Evolutionary conservation across 2,797 vertebrate species (phyloP).

Genomic region (Dendrocincla fuliginosa): DNA sequence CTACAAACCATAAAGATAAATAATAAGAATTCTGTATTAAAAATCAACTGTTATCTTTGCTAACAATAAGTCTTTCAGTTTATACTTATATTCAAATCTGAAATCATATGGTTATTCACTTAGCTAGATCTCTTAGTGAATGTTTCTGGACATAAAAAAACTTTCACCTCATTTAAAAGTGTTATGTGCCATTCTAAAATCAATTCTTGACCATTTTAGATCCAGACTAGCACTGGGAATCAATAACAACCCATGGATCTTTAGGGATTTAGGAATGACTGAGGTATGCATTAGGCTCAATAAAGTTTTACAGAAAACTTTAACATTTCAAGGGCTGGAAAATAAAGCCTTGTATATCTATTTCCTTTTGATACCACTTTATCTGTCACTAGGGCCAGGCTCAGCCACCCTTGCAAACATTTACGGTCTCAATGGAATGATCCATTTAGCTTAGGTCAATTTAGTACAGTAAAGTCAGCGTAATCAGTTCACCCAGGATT

Average conservation of each 20-base stretch:
- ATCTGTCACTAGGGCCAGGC: not conserved
- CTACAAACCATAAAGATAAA: conserved; percentile 31
- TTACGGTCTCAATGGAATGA: not conserved
- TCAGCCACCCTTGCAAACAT: not conserved
- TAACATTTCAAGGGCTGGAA: not conserved
- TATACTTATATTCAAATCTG: not conserved
- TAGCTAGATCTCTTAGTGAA: not conserved
- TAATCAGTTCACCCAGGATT: not conserved
- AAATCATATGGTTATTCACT: not conserved
- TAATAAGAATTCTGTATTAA: not conserved
- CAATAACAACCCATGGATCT: not conserved
- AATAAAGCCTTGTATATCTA: not conserved
- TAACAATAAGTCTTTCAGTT: not conserved
- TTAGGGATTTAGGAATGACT: not conserved
- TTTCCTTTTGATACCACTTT: not conserved
- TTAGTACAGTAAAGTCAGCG: not conserved
- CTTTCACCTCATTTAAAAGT: not conserved
- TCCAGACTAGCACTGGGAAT: not conserved
- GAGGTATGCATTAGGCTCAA: not conserved
- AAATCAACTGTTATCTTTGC: not conserved
- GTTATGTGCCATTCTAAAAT: not conserved
- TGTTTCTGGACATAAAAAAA: not conserved
- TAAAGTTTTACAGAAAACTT: not conserved
- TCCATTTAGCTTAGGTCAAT: not conserved
- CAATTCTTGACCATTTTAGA: not conserved